These are phyloP conservation scores for Parnassius mnemosyne DNA, from an alignment of 2,888 invertebrate genomes.

Conservation along the genomic window DNA sequence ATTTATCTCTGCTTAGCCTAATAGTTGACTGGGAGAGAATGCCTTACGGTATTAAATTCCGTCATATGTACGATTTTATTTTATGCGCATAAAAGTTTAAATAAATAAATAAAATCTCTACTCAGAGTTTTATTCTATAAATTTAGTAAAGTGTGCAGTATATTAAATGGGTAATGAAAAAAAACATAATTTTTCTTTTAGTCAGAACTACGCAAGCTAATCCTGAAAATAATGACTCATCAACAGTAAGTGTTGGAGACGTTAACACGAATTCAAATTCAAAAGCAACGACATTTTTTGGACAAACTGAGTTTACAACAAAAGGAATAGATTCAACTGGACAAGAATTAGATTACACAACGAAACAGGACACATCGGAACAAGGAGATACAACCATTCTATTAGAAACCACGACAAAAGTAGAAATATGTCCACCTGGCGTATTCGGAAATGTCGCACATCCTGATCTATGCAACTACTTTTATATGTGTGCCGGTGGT, in stretches of 20 bases:
- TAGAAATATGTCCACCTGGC: slow-evolving; percentile 29
- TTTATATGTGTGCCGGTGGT: slow-evolving; percentile 40
- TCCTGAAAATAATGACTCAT: background rate
- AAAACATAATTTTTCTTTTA: slow-evolving; percentile 1
- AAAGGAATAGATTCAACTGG: background rate
- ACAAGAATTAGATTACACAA: background rate
- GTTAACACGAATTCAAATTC: background rate
- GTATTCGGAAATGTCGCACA: slow-evolving; percentile 39
- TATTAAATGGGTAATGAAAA: background rate
- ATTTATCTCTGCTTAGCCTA: too few relatives aligned
- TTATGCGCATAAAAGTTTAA: too few relatives aligned
- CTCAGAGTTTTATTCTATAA: too few relatives aligned
- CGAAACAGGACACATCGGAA: background rate
- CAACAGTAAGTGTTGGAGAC: slow-evolving; percentile 6
- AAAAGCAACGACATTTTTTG: background rate
- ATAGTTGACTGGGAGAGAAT: too few relatives aligned
- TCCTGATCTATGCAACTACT: slow-evolving; percentile 38
- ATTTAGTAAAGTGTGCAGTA: background rate
- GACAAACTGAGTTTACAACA: background rate
- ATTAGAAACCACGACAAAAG: slow-evolving; percentile 8
- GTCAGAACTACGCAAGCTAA: slow-evolving; percentile 1
- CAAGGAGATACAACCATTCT: background rate
- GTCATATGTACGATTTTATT: too few relatives aligned
- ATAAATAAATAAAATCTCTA: too few relatives aligned
- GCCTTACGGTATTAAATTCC: too few relatives aligned